Evolutionary conservation across 2,113 vertebrate genomes (phyloP), one percentile per base, ranked within the genome.

Genomic region (Mola mola): DNA sequence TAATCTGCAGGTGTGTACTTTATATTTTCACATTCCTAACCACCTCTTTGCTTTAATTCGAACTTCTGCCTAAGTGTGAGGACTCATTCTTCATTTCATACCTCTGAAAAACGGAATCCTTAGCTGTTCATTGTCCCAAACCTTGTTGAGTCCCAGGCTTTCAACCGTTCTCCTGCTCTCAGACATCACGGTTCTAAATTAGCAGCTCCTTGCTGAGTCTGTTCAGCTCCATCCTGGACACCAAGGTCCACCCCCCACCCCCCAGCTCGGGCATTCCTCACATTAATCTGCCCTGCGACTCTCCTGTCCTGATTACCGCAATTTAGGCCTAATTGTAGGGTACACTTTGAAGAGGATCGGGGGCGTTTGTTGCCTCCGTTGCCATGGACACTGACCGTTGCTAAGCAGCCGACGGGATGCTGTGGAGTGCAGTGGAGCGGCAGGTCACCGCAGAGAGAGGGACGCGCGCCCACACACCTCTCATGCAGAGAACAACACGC

Each of bases 291-390:
- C 78, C 68, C 64, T 19, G 37, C 37, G 57, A 66, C 66, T 53
- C 44, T 40, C 43, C 62, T 79, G 60, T 68, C 46, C 33, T 87
- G 88, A 89, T 89, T 91, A 79, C 72, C 51, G 50, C 70, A 83
- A 77, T 90, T 88, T 78, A 78, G 72, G 51, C 56, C 75, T 88
- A 86, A 90, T 90, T 90, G 77, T 88, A 75, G 87, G 87, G 76
- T 81, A 51, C 73, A 41, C 65, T 61, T 78, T 84, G 65, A 72
- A 75, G 78, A 83, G 81, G 52, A 59, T 87, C 53, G 87, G 84
- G 76, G 88, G 87, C 58, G 83, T 89, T 92, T 92, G 91, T 92
- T 92, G 90, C 81, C 77, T 84, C 78, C 15, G 90, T 93, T 88
- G 75, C 87, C 88, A 89, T 93, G 86, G 92, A 86, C 87, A 91